Base-by-base conservation (phyloP, 2,888 invertebrate species). In the Drosophila subquinaria region DNA sequence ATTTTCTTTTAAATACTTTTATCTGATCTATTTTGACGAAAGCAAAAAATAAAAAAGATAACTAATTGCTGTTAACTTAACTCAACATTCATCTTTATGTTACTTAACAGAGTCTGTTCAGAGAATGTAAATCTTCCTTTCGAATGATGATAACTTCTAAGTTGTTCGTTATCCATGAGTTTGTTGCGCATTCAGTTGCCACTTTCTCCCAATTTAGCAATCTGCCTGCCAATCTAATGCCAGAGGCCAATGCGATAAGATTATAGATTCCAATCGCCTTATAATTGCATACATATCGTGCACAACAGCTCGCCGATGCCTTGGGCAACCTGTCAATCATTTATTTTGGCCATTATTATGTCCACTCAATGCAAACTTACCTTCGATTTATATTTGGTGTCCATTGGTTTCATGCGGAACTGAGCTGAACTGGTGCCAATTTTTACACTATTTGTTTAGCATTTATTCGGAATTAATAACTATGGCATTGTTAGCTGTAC, bases 181-280 rank as follows among this genome's bases (percentile, higher is more conserved):
- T 42, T 69, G 42, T 57, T 68, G 61, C 45, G 51, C 20, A 47
- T 59, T 42, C n/a, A 47, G 40, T 62, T 33, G 47, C 53, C 77
- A 80, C 77, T 77, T 77, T 77, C 77, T 76, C 77, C 57, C 77
- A 81, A 77, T 80, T 80, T 80, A 20, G 56, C 50, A 70, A 65
- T 55, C 76, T 51, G 47, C 2, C 36, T 48, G 71, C 36, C 71
- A 80, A 76, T 70, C 62, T 63, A 33, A 57, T 56, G 10, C 77
- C 77, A 20, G 51, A 10, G 15, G 66, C 30, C 30, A 30, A 8
- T 30, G 66, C 66, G 53, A 43, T 64, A 30, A 43, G 72, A 76
- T 80, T 80, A 77, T 77, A 77, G 67, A 80, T 80, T 53, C 77
- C 81, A 77, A 77, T 64, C 66, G 56, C 40, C 57, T 76, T 53